These are phyloP conservation scores for Panthera leo DNA, from an alignment of 2,113 vertebrate genomes.

Conservation along the genomic window DNA sequence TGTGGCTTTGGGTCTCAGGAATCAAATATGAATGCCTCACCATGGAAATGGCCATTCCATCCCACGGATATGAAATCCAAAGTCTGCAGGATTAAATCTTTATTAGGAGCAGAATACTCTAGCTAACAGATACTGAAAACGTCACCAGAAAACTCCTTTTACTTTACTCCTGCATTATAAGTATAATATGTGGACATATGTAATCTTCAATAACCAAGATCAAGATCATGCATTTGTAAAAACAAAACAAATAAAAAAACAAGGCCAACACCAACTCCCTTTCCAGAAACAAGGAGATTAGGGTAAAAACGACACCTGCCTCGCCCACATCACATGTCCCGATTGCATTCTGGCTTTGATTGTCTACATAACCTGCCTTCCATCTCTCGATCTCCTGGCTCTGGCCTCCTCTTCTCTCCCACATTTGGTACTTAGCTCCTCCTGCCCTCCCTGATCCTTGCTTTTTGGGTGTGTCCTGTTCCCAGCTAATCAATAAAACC, in stretches of 20 bases:
- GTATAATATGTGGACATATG: fast-evolving
- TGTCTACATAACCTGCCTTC: fast-evolving
- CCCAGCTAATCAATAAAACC: neutral
- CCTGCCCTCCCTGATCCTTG: neutral
- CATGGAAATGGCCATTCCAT: neutral
- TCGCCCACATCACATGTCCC: fast-evolving
- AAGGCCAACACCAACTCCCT: fast-evolving
- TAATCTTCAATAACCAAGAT: fast-evolving
- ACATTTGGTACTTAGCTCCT: fast-evolving
- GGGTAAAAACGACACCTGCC: fast-evolving
- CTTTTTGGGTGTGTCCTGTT: neutral
- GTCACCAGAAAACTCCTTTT: neutral
- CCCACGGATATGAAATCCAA: fast-evolving
- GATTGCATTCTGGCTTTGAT: fast-evolving
- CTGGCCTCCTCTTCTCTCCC: neutral
- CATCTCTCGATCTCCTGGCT: fast-evolving
- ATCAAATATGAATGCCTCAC: fast-evolving
- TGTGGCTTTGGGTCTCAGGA: neutral
- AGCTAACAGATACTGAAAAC: fast-evolving
- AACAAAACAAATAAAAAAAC: too few species aligned
- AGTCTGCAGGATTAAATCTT: neutral
- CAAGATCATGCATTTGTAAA: fast-evolving
- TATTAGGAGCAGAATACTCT: neutral
- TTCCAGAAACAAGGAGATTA: fast-evolving
- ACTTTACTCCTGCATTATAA: fast-evolving